These are phyloP conservation scores for Poeciliopsis infans DNA, from an alignment of 2,797 vertebrate genomes.

Conservation along the genomic window DNA sequence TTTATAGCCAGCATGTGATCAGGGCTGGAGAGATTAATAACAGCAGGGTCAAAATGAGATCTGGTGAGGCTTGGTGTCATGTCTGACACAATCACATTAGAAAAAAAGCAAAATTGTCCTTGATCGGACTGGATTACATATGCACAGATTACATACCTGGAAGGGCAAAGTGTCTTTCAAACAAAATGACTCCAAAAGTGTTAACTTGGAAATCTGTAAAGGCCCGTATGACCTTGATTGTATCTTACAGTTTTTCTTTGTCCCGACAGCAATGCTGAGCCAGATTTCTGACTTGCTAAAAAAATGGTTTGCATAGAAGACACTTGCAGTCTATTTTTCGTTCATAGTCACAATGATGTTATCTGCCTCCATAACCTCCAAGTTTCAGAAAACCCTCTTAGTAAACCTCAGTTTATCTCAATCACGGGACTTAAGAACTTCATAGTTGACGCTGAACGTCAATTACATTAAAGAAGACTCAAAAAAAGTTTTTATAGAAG, in stretches of 20 bases:
- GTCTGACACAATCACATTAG: conserved; percentile 10
- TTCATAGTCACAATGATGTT: background rate
- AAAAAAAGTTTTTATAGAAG: background rate
- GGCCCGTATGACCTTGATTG: background rate
- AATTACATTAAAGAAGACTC: background rate
- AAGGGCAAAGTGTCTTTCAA: conserved; percentile 1
- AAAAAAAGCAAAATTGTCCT: conserved; percentile 25
- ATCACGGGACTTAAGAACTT: background rate
- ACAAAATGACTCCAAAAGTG: background rate
- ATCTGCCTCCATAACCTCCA: background rate
- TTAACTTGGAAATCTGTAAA: background rate
- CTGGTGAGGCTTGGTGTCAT: conserved; percentile 11
- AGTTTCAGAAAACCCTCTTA: background rate
- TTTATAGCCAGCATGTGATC: conserved; percentile 30
- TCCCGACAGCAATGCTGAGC: background rate
- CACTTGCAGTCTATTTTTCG: background rate
- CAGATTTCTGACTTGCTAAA: background rate
- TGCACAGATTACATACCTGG: background rate
- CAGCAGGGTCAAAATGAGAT: conserved; percentile 34
- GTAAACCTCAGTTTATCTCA: background rate
- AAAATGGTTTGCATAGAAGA: background rate
- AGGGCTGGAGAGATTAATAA: conserved; percentile 27
- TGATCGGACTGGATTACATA: background rate
- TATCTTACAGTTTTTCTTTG: background rate
- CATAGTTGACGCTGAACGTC: background rate